Percentiles rank a stretch among this genome's conserved stretches.
Evolutionary conservation across 92 coral and sea anemone genomes (phyloP).

Genomic region (Epizoanthus ramosus): DNA sequence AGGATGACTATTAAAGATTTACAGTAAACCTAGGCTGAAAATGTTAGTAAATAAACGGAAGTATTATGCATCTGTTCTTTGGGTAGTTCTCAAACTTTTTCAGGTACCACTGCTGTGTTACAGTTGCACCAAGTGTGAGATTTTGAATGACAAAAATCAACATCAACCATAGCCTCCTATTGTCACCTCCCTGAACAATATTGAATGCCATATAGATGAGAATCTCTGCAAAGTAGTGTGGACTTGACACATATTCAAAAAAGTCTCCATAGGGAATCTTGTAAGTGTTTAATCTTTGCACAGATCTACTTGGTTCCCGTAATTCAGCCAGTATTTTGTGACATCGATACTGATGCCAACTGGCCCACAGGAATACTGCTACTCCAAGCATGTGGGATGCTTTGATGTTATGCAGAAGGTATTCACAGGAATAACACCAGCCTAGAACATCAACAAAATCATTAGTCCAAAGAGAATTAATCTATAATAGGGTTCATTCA

Average conservation of each 20-base stretch:
- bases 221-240: constrained; percentile 97
- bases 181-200: constrained; percentile 65
- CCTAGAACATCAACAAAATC: constrained; percentile 31
- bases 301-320: constrained; percentile 45
- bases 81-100: constrained; percentile 86
- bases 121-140: constrained; percentile 77
- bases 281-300: constrained; percentile 54
- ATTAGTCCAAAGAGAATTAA: background rate
- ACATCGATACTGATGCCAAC: constrained; percentile 87
- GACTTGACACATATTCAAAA: constrained; percentile 87
- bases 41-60: constrained; percentile 78
- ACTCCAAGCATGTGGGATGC: constrained; percentile 68
- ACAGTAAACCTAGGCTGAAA: too few relatives aligned
- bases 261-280: constrained; percentile 92
- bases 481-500: too few relatives aligned
- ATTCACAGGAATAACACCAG: constrained; percentile 61
- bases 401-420: constrained; percentile 36
- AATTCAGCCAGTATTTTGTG: constrained; percentile 84
- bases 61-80: constrained; percentile 63
- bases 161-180: constrained; percentile 69
- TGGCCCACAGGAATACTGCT: constrained; percentile 80
- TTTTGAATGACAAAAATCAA: constrained; percentile 77
- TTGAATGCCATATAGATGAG: constrained; percentile 82
- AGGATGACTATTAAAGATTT: too few relatives aligned
- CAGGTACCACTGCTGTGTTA: constrained; percentile 87